Evolutionary conservation across 2,888 invertebrate genomes (phyloP).

Genomic region (Serripes groenlandicus): DNA sequence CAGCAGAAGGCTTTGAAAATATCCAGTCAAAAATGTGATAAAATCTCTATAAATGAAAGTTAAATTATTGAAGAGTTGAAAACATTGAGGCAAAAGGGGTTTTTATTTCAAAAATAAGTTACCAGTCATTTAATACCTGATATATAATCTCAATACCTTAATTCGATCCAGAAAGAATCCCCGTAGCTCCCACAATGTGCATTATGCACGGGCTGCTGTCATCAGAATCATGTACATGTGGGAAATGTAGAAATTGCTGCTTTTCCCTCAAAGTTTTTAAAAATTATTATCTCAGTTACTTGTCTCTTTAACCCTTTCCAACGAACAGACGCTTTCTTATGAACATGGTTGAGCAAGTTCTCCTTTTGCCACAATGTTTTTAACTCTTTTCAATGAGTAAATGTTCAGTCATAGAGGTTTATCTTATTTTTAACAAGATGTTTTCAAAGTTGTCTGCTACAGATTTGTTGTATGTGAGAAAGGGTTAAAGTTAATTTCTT

Average conservation of each 20-base stretch:
- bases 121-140: too few relatives aligned
- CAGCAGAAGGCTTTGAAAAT: too few relatives aligned
- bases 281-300: background rate
- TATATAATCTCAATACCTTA: too few relatives aligned
- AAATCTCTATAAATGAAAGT: too few relatives aligned
- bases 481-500: background rate
- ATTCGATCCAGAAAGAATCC: too few relatives aligned
- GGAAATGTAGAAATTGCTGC: background rate
- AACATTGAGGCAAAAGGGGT: too few relatives aligned
- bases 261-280: background rate
- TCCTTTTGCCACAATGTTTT: background rate
- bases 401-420: background rate
- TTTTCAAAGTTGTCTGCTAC: background rate
- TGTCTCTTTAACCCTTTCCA: background rate
- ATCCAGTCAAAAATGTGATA: too few relatives aligned
- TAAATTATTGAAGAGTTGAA: too few relatives aligned
- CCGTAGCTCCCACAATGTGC: too few relatives aligned
- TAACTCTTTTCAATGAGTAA: background rate
- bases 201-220: too few relatives aligned
- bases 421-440: background rate
- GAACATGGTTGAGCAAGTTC: background rate
- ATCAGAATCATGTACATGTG: too few relatives aligned
- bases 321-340: background rate
- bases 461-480: background rate
- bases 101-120: too few relatives aligned